phyloP scores from a whole-genome alignment of 2,888 invertebrate species.

The Lasiommata megera region DNA sequence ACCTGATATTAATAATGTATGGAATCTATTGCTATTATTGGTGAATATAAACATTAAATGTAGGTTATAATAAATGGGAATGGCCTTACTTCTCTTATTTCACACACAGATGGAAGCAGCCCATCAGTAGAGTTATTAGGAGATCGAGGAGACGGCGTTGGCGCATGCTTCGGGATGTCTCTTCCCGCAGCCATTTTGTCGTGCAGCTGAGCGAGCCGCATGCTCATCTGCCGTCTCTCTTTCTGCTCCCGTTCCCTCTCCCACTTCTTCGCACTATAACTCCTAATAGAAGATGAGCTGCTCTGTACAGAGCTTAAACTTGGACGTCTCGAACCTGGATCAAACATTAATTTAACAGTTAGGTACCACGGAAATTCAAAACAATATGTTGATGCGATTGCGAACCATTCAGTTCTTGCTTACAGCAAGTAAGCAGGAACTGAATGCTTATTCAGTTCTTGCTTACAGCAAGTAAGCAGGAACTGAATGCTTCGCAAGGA shows the following conservation, averaged over 20 bases:
- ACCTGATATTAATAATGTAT: no score
- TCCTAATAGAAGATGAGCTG: constrained; percentile 90
- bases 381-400: neutral
- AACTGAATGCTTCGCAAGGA: no score
- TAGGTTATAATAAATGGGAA: no score
- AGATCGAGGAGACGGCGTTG: constrained; percentile 89
- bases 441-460: no score
- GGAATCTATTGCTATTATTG: no score
- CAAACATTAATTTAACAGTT: neutral
- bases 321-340: constrained; percentile 91
- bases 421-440: no score
- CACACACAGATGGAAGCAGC: constrained; percentile 89
- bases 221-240: constrained; percentile 89
- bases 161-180: constrained; percentile 74
- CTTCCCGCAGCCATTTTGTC: constrained; percentile 82
- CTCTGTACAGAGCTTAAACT: constrained; percentile 93
- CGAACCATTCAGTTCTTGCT: constrained; percentile 3
- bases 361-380: constrained; percentile 9
- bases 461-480: no score
- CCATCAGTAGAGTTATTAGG: constrained; percentile 91
- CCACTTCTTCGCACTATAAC: constrained; percentile 90
- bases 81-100: constrained; percentile 86
- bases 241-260: constrained; percentile 91
- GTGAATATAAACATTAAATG: no score
- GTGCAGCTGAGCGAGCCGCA: constrained; percentile 86